These are phyloP conservation scores for Parus major DNA, from an alignment of 2,113 vertebrate species.

Conservation along the genomic window DNA sequence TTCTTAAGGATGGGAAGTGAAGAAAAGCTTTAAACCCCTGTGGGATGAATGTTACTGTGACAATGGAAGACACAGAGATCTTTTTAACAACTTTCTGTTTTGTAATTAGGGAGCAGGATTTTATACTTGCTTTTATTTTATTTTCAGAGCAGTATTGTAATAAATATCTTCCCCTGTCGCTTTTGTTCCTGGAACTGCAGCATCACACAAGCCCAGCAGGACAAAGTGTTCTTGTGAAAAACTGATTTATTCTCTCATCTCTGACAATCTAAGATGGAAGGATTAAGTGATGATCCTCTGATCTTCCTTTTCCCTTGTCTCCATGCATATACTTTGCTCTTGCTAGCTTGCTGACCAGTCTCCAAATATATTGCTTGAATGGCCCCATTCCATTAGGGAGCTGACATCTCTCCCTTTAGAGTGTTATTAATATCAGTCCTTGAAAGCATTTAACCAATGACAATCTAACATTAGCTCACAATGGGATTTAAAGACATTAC, in stretches of 20 bases:
- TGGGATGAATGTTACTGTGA: background rate
- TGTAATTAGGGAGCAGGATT: background rate
- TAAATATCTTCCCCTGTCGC: background rate
- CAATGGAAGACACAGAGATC: background rate
- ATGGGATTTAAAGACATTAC: conserved; percentile 49
- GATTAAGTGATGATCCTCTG: conserved; percentile 41
- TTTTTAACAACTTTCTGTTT: background rate
- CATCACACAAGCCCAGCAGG: conserved; percentile 33
- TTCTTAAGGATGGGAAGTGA: background rate
- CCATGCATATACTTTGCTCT: background rate
- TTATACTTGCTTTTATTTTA: background rate
- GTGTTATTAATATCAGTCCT: conserved; percentile 62
- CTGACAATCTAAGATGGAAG: conserved; percentile 34
- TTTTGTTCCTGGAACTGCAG: conserved; percentile 38
- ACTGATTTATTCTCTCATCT: conserved; percentile 16
- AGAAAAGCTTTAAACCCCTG: background rate
- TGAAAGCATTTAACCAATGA: conserved; percentile 63
- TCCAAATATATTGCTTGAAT: conserved; percentile 36
- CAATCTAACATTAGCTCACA: conserved; percentile 57
- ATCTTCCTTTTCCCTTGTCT: conserved; percentile 14
- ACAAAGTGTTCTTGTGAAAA: conserved; percentile 44
- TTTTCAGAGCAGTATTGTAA: conserved; percentile 5
- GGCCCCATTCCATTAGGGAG: conserved; percentile 45
- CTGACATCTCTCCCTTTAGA: conserved; percentile 29
- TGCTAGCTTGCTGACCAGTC: conserved; percentile 39